These are phyloP conservation scores for Phoeniculus purpureus DNA, from an alignment of 2,797 vertebrate species.

Conservation along the genomic window DNA sequence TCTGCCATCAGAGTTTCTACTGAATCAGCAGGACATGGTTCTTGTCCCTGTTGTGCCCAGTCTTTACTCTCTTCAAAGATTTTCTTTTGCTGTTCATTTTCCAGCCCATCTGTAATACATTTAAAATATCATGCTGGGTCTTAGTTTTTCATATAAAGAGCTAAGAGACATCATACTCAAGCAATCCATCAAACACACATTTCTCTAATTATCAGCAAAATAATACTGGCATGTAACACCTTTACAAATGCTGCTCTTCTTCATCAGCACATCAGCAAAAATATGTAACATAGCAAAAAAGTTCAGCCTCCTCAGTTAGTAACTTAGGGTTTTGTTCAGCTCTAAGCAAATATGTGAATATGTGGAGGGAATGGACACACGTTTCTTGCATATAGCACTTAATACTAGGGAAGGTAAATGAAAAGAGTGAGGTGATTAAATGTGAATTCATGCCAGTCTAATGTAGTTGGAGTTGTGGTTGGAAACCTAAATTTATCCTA, in stretches of 20 bases:
- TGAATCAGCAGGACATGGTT: not conserved
- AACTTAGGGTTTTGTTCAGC: not conserved
- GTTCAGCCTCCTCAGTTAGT: not conserved
- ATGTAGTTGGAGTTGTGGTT: not conserved
- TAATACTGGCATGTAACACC: not conserved
- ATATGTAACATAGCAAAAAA: not conserved
- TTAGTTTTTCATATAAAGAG: conserved; percentile 13
- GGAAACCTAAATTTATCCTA: too few species aligned
- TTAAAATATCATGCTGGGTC: conserved; percentile 1
- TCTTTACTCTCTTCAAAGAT: conserved; percentile 36
- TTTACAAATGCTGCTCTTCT: not conserved
- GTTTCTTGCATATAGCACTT: not conserved
- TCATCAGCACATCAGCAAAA: conserved; percentile 32
- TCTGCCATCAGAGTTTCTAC: conserved; percentile 77
- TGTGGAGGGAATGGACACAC: too few species aligned
- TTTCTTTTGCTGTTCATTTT: conserved; percentile 51
- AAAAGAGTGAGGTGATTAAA: conserved; percentile 10
- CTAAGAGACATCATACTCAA: not conserved
- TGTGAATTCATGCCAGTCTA: not conserved
- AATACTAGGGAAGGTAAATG: not conserved
- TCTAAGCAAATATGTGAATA: not conserved
- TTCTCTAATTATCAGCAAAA: not conserved
- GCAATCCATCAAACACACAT: not conserved
- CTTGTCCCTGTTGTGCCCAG: conserved; percentile 6
- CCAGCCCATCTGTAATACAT: conserved; percentile 63